These are phyloP conservation scores for Apostichopus japonicus DNA, from an alignment of 35 echinoderm and acorn worm species.

Conservation along the genomic window DNA sequence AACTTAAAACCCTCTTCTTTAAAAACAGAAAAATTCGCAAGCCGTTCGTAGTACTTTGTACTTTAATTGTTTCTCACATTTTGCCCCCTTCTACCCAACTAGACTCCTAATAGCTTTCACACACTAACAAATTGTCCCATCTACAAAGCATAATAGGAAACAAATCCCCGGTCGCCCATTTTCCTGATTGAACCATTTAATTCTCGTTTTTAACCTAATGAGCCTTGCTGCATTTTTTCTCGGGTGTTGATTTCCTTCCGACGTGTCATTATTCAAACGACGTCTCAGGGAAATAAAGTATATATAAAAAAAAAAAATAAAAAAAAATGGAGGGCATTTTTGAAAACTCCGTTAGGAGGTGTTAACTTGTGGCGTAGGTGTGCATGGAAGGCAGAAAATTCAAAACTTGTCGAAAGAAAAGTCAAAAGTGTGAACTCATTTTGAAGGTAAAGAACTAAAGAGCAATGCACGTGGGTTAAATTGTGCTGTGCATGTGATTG, in stretches of 20 bases:
- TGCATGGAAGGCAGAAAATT: background rate
- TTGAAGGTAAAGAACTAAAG: background rate
- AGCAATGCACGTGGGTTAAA: background rate
- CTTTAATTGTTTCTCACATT: too few species aligned
- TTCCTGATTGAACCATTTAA: conserved; percentile 17
- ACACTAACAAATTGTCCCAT: conserved; percentile 27
- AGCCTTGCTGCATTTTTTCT: background rate
- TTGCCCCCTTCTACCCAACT: background rate
- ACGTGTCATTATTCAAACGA: conserved; percentile 34
- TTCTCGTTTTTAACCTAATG: conserved; percentile 49
- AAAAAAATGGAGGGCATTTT: background rate
- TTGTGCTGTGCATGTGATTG: background rate
- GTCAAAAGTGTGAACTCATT: conserved; percentile 28
- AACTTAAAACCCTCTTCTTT: too few species aligned
- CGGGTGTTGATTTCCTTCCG: conserved; percentile 9
- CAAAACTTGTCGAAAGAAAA: background rate
- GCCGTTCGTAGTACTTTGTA: too few species aligned
- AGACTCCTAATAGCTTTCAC: conserved; percentile 21
- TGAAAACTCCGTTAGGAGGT: background rate
- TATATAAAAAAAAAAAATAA: background rate
- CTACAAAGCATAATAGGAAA: background rate
- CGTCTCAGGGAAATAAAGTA: background rate
- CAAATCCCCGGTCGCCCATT: conserved; percentile 8
- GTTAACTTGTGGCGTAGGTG: conserved; percentile 35
- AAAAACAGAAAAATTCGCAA: too few species aligned